phyloP scores from a whole-genome alignment of 1,140 invertebrate species.

The Leptoteleia sp. region DNA sequence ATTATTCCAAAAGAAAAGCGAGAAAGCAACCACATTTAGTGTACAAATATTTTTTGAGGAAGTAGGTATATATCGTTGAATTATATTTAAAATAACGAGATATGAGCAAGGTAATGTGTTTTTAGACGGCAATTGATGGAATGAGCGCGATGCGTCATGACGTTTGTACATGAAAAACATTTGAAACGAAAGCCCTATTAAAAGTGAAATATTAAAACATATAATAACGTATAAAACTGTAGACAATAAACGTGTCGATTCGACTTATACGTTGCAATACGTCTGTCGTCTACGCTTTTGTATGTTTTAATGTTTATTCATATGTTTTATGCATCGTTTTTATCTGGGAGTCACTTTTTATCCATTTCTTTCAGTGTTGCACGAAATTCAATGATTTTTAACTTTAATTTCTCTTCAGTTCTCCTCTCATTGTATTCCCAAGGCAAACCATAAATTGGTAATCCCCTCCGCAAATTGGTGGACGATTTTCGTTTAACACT shows the following conservation, averaged over 20 bases:
- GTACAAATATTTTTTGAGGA: slow-evolving; percentile 81
- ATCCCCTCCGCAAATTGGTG: not conserved
- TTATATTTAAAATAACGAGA: slow-evolving; percentile 72
- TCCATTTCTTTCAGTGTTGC: slow-evolving; percentile 26
- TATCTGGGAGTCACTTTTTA: slow-evolving; percentile 23
- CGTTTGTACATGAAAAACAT: slow-evolving; percentile 58
- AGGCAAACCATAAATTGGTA: no score
- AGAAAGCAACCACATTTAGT: slow-evolving; percentile 76
- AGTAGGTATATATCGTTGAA: slow-evolving; percentile 72
- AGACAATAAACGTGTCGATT: no score
- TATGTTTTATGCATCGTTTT: no score
- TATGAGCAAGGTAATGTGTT: slow-evolving; percentile 70
- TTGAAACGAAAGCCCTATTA: slow-evolving; percentile 19
- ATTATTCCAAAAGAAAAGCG: slow-evolving; percentile 72
- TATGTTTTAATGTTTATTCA: no score
- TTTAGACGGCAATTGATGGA: slow-evolving; percentile 56
- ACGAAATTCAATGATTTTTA: slow-evolving; percentile 13
- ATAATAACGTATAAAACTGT: no score
- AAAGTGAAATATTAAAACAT: no score
- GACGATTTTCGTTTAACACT: slow-evolving; percentile 18
- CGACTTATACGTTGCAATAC: no score
- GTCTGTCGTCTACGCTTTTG: no score
- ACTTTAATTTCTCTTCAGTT: not conserved
- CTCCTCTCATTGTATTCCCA: not conserved
- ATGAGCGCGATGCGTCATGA: slow-evolving; percentile 47